Evolutionary conservation across 2,797 vertebrate genomes (phyloP).

Genomic region (Coccyzus lansbergi): DNA sequence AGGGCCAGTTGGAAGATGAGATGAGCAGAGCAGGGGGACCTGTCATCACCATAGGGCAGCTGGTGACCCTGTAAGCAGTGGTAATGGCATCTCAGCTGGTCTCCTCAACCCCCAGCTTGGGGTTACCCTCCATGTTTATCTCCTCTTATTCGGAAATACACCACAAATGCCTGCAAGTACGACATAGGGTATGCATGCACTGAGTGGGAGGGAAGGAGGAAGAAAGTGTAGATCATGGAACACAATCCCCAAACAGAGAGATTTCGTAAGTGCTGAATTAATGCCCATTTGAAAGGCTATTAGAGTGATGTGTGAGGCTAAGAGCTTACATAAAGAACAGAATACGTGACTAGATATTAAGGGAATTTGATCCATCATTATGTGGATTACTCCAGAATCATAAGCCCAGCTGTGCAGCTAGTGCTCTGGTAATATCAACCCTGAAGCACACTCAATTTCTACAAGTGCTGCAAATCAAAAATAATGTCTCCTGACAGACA

Average conservation of each 20-base stretch:
- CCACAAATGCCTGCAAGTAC: background rate
- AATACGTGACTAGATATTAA: background rate
- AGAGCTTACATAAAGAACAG: background rate
- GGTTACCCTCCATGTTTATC: fast-evolving
- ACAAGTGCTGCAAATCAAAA: background rate
- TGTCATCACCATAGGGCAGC: background rate
- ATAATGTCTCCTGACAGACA: background rate
- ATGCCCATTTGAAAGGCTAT: background rate
- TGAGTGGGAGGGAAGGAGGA: background rate
- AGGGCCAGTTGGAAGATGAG: fast-evolving
- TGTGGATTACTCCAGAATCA: background rate
- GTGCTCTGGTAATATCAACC: background rate
- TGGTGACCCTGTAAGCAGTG: background rate
- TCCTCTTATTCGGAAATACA: fast-evolving
- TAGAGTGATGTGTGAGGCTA: background rate
- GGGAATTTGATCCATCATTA: background rate
- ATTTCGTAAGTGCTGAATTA: background rate
- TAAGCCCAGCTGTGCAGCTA: background rate
- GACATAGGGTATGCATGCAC: background rate
- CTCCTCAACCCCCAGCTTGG: fast-evolving
- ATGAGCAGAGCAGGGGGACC: background rate
- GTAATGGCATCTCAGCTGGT: background rate
- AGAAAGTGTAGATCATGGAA: background rate
- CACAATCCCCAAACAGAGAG: background rate
- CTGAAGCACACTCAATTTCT: background rate